These are phyloP conservation scores for Andrena dorsata DNA, from an alignment of 2,888 invertebrate species.

Conservation along the genomic window DNA sequence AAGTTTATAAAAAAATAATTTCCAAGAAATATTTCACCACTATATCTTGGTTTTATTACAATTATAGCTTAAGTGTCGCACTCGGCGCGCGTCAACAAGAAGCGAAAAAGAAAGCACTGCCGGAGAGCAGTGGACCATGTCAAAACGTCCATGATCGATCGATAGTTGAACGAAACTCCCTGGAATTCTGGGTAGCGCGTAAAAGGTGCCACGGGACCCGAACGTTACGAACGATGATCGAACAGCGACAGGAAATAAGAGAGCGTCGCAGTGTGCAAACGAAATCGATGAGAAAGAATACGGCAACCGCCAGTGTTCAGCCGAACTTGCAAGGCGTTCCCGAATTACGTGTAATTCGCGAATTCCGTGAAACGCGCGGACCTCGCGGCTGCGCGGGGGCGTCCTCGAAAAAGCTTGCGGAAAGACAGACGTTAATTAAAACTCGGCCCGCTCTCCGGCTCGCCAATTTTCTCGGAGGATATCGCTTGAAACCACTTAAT, in stretches of 20 bases:
- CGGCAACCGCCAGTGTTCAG: too few species aligned
- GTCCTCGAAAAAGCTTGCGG: conserved; percentile 44
- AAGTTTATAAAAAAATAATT: too few species aligned
- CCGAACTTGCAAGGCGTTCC: not conserved
- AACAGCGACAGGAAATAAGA: too few species aligned
- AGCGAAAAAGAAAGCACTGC: not conserved
- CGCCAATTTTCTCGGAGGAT: conserved; percentile 76
- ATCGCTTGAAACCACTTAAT: conserved; percentile 82
- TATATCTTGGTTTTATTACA: too few species aligned
- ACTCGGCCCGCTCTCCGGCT: conserved; percentile 59
- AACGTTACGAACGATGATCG: too few species aligned
- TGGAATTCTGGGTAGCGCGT: too few species aligned
- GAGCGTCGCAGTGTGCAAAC: too few species aligned
- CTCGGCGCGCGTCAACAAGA: not conserved
- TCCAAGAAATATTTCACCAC: too few species aligned
- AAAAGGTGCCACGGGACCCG: not conserved
- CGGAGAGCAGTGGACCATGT: not conserved
- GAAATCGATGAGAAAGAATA: too few species aligned
- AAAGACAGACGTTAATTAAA: conserved; percentile 73
- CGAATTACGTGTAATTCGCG: not conserved
- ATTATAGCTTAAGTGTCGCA: not conserved
- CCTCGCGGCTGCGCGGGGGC: not conserved
- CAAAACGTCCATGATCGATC: not conserved
- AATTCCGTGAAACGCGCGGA: not conserved
- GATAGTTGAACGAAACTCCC: not conserved